phyloP scores from a whole-genome alignment of 1,140 invertebrate genomes.

The Drosophila sproati region DNA sequence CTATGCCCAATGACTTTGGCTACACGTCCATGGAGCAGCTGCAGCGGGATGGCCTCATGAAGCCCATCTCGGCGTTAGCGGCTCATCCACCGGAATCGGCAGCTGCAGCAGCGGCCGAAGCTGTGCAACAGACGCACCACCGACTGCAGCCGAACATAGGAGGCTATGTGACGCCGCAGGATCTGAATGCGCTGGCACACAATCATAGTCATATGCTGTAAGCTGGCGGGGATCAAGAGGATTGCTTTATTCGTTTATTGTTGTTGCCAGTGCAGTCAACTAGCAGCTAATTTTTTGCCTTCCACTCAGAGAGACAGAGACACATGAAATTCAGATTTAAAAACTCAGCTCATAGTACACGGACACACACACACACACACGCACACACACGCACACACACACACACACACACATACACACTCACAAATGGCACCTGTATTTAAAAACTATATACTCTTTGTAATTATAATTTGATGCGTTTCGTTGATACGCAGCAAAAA shows the following conservation, averaged over 20 bases:
- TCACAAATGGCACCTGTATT: conserved; percentile 13
- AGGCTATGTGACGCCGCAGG: conserved; percentile 71
- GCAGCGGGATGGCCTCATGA: conserved; percentile 60
- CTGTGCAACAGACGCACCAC: conserved; percentile 7
- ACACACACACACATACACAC: background rate
- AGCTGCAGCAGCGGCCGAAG: background rate
- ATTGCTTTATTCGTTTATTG: conserved; percentile 1
- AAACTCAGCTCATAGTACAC: background rate
- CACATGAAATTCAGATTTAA: background rate
- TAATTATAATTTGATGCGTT: conserved; percentile 17
- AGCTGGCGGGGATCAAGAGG: conserved; percentile 1
- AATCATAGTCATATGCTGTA: conserved; percentile 66
- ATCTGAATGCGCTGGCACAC: conserved; percentile 67
- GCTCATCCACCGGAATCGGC: background rate
- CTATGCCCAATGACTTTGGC: background rate
- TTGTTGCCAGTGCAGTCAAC: conserved; percentile 7
- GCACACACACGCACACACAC: background rate
- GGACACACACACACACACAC: background rate
- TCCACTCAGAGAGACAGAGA: conserved; percentile 7
- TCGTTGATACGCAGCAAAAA: conserved; percentile 2
- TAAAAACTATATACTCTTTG: conserved; percentile 10
- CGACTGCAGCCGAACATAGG: conserved; percentile 58
- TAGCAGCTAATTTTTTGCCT: conserved; percentile 30
- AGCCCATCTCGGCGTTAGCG: conserved; percentile 24
- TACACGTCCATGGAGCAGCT: conserved; percentile 66